A percentile compares a stretch with the other conserved stretches of the same genome.
Conservation (phyloP, 1,140 invertebrate genomes). For the Achatina immaculata region DNA sequence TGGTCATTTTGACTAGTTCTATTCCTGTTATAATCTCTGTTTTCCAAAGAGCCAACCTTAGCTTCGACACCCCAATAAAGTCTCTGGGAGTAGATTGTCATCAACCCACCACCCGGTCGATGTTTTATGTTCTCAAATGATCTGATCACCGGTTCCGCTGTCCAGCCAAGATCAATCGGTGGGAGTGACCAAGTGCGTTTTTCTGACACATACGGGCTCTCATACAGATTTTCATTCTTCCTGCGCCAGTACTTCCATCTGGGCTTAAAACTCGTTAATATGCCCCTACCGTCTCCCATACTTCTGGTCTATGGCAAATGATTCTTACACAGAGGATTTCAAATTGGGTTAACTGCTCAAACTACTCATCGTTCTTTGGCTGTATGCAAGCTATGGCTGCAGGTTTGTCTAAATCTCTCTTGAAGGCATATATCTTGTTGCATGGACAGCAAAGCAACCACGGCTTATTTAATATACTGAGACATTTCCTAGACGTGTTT, state of each 20-base stretch:
- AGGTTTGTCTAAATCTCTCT: too few species aligned
- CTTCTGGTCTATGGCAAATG: not conserved
- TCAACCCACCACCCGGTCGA: constrained; percentile 56
- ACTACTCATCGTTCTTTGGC: too few species aligned
- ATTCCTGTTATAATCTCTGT: constrained; percentile 78
- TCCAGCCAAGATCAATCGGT: constrained; percentile 41
- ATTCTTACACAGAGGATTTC: too few species aligned
- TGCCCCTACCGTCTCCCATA: not conserved
- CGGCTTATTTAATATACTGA: too few species aligned
- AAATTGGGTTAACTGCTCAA: too few species aligned
- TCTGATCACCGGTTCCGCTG: constrained; percentile 53
- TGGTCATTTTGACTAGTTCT: constrained; percentile 38
- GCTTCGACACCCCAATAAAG: constrained; percentile 84
- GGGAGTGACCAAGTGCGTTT: constrained; percentile 24
- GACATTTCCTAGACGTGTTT: too few species aligned
- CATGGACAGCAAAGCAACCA: too few species aligned
- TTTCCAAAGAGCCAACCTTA: constrained; percentile 90
- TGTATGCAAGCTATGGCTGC: too few species aligned
- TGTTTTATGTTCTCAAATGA: constrained; percentile 58
- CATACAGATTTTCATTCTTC: not conserved
- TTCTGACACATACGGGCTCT: not conserved
- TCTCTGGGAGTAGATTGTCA: constrained; percentile 77
- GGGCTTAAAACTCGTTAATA: constrained; percentile 4
- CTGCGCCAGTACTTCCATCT: constrained; percentile 32
- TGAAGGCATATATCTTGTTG: too few species aligned